Evolutionary conservation across 2,113 vertebrate species (phyloP), one percentile per base, ranked within the genome.

Genomic region (Tachycineta bicolor): DNA sequence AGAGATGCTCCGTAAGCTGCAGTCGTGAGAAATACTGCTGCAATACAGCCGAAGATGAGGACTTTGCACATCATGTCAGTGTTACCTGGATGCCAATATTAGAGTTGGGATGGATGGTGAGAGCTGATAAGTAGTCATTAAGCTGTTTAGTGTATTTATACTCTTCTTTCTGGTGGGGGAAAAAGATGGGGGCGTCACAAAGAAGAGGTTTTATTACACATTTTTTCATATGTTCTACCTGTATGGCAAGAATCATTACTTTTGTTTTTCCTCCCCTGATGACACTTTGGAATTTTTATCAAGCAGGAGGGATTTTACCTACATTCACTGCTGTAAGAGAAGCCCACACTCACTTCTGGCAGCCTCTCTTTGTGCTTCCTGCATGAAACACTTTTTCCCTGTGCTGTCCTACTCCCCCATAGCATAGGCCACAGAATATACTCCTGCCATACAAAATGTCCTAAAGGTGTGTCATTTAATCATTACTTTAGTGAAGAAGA

Each of bases 271-370:
- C 98, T 98, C 98, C 97, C 97, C 98, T 98, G 98, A 98, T 99
- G 99, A 99, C 98, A 99, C 95, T 99, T 98, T 98, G 99, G 99
- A 99, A 98, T 99, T 99, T 99, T 98, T 98, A 96, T 96, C 96
- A 97, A 97, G 97, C 97, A 70, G 86, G 96, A 97, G 97, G 98
- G 96, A 97, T 97, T 98, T 97, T 96, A 98, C 98, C 98, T 98
- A 97, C 98, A 98, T 98, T 98, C 97, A 98, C 97, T 95, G 86
- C 92, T 86, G 75, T 95, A 94, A 92, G 85, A 90, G 90, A 97
- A 98, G 95, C 98, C 98, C 98, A 98, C 97, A 98, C 96, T 96
- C 79, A 87, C 68, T 96, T 87, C 88, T 87, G 91, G 81, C 59
- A 87, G 77, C 82, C 52, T 93, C 56, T 97, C 81, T 87, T 67